Evolutionary conservation across 1,140 invertebrate species (phyloP).

Genomic region (Cardiocondyla obscurior): DNA sequence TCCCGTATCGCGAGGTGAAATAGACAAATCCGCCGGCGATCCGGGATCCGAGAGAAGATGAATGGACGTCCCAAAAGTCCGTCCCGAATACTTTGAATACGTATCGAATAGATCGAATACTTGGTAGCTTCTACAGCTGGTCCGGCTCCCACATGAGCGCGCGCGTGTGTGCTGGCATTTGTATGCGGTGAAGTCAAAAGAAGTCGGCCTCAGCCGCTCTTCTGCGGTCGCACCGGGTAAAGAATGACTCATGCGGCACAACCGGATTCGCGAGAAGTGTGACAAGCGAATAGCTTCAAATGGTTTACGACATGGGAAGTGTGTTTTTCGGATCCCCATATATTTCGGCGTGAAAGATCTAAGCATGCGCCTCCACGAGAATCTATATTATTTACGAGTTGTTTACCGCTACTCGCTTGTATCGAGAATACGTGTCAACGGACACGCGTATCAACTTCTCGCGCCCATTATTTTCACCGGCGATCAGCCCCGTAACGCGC

Average conservation of each 20-base stretch:
- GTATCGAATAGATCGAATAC: slow-evolving; percentile 44
- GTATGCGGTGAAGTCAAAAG: slow-evolving; percentile 27
- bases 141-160: not conserved
- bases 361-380: not conserved
- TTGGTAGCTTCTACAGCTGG: slow-evolving; percentile 6
- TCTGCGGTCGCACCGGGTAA: slow-evolving; percentile 1
- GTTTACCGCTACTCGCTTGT: slow-evolving; percentile 2
- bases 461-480: not conserved
- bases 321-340: slow-evolving; percentile 28
- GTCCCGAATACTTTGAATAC: slow-evolving; percentile 37
- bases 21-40: slow-evolving; percentile 34
- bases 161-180: not conserved
- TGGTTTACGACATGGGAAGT: slow-evolving; percentile 23
- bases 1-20: slow-evolving; percentile 7
- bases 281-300: slow-evolving; percentile 35
- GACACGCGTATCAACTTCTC: not conserved
- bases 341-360: not conserved
- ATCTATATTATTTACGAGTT: slow-evolving; percentile 38
- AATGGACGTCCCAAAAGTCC: slow-evolving; percentile 20
- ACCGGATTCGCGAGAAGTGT: slow-evolving; percentile 40
- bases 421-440: not conserved
- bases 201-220: slow-evolving; percentile 16
- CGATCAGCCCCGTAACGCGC: not conserved
- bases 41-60: slow-evolving; percentile 22
- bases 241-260: not conserved